Conservation (phyloP, 2,113 vertebrate species). For the Lepus europaeus region DNA sequence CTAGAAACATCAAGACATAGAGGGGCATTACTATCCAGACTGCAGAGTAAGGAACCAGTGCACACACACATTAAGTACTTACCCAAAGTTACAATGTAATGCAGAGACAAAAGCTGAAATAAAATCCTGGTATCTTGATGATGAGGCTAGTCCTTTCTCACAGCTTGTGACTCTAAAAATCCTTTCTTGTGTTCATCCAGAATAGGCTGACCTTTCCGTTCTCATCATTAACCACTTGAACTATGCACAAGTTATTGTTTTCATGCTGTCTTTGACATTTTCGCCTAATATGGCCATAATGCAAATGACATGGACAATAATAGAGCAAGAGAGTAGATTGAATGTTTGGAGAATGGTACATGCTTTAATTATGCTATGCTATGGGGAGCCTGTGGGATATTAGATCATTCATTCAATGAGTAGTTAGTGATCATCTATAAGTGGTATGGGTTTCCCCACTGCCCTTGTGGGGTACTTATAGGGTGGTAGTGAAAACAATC, state of each 20-base stretch:
- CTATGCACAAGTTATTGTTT: not conserved
- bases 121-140: constrained; percentile 9
- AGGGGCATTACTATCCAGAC: not conserved
- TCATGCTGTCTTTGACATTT: not conserved
- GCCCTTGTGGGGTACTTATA: not conserved
- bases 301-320: not conserved
- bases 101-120: not conserved
- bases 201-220: not conserved
- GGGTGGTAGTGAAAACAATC: not conserved
- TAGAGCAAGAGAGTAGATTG: not conserved
- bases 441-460: not conserved
- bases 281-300: not conserved
- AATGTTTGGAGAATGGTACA: not conserved
- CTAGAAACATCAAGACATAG: not conserved
- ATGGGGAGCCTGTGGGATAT: accelerated
- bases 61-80: not conserved
- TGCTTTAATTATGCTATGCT: not conserved
- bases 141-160: not conserved
- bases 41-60: not conserved
- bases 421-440: not conserved
- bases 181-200: not conserved
- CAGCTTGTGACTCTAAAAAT: not conserved
- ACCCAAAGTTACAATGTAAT: not conserved
- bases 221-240: not conserved
- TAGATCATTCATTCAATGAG: not conserved